A percentile compares a stretch with the other conserved stretches of the same genome.
These are phyloP conservation scores for Synanthedon andrenaeformis DNA, from an alignment of 2,888 invertebrate species.

Conservation along the genomic window DNA sequence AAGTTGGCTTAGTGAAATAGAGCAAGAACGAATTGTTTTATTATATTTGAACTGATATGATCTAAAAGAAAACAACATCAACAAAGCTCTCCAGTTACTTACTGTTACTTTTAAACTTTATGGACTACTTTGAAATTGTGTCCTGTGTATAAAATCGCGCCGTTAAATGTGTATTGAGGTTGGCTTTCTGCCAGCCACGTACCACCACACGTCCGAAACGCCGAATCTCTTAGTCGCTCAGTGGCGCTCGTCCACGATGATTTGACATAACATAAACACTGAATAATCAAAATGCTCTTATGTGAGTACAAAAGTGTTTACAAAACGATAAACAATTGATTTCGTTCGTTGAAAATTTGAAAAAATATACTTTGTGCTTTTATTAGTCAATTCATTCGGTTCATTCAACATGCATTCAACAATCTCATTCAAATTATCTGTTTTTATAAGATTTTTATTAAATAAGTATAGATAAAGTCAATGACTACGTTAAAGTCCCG, in stretches of 20 bases:
- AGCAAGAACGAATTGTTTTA: not conserved
- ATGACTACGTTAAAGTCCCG: too few relatives aligned
- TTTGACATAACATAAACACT: constrained; percentile 45
- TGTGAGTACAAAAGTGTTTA: constrained; percentile 1
- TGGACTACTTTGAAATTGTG: constrained; percentile 57
- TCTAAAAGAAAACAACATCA: constrained; percentile 23
- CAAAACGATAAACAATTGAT: not conserved
- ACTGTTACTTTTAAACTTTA: constrained; percentile 53
- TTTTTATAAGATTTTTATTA: too few relatives aligned
- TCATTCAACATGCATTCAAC: too few relatives aligned
- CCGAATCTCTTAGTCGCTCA: constrained; percentile 46
- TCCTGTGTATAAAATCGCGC: constrained; percentile 53
- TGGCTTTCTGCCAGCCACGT: constrained; percentile 1
- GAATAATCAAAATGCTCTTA: constrained; percentile 23
- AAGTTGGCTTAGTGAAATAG: not conserved
- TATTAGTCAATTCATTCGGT: too few relatives aligned
- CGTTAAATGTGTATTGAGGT: constrained; percentile 25
- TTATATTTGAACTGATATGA: not conserved
- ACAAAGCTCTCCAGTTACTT: constrained; percentile 23
- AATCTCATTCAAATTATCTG: too few relatives aligned
- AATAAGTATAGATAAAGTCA: too few relatives aligned
- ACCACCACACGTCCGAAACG: constrained; percentile 34
- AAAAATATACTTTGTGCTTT: too few relatives aligned
- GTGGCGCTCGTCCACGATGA: constrained; percentile 29
- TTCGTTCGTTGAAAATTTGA: too few relatives aligned